Conservation (phyloP, 1,140 invertebrate species). For the Cotesia glomerata region DNA sequence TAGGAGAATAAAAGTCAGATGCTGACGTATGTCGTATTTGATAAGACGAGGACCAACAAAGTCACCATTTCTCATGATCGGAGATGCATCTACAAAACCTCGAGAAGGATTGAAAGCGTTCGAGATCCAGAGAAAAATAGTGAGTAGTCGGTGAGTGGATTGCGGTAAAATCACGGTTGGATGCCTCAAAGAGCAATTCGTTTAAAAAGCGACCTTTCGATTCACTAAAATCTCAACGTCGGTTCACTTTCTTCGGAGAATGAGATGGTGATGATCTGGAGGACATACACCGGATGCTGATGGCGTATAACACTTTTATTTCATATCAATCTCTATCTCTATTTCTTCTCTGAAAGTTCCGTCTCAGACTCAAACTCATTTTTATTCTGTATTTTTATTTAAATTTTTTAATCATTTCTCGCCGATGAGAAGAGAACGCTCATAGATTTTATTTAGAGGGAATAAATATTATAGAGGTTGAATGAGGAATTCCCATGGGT, state of each 20-base stretch:
- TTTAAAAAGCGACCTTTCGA: slow-evolving; percentile 7
- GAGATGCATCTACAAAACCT: not conserved
- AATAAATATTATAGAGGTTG: too few species aligned
- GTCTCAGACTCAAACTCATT: too few species aligned
- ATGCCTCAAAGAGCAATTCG: not conserved
- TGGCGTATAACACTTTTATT: not conserved
- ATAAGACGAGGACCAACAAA: not conserved
- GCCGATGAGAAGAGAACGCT: not conserved
- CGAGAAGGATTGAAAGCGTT: not conserved
- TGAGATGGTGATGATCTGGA: not conserved
- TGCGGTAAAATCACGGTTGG: slow-evolving; percentile 4
- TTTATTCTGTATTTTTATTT: too few species aligned
- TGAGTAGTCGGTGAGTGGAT: too few species aligned
- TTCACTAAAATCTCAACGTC: not conserved
- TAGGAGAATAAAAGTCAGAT: not conserved
- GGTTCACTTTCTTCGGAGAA: not conserved
- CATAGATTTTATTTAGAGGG: not conserved
- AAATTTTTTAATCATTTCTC: not conserved
- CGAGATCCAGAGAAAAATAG: not conserved
- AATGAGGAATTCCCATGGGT: not conserved
- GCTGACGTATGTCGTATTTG: not conserved
- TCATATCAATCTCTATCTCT: not conserved
- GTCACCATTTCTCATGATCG: not conserved
- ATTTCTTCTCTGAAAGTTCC: not conserved
- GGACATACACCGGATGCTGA: not conserved